Evolutionary conservation across 2,797 vertebrate genomes (phyloP), one percentile per base, ranked within the genome.

Genomic region (Vireo griseus): DNA sequence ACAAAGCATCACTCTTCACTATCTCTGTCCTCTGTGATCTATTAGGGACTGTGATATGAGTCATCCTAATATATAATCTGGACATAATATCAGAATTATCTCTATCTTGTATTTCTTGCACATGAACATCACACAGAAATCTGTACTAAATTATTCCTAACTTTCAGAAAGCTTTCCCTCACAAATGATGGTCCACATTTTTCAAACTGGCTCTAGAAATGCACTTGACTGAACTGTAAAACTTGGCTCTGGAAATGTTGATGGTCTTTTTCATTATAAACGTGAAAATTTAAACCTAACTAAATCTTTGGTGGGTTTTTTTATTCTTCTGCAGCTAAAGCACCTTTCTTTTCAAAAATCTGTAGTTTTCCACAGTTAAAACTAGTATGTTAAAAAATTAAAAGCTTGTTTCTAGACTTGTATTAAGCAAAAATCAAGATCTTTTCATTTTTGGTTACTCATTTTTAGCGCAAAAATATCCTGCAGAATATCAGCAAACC

Each of bases 1-100:
- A 92, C 88, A 88, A 86, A 81, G 69, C 90, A 94, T 95, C 88
- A 54, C 63, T 96, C 93, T 88, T 93, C 73, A 76, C 93, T 92
- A 94, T 37, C 89, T 54, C 87, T 50, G 81, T 26, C n/a, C 92
- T 55, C 25, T 55, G 73, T 35, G 28, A 84, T 81, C 86, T 94
- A 50, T 76, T 52, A 92, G 69, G 62, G 69, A 68, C 63, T 11
- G 31, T 48, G 94, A 85, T 94, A 88, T 81, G 90, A 90, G 91
- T 81, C 86, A 95, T 29, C 50, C 68, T 40, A 91, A 88, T 42
- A 91, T 3, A 83, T 54, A 93, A 86, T 91, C 82, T 72, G 74
- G 79, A 79, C 79, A 90, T 74, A 96, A 93, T 59, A 92, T 66
- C 72, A 77, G 71, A 76, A 94, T 89, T 94, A 92, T 48, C 77